phyloP scores from a whole-genome alignment of 1,140 invertebrate genomes.

The Pseudomyrmex dendroicus region DNA sequence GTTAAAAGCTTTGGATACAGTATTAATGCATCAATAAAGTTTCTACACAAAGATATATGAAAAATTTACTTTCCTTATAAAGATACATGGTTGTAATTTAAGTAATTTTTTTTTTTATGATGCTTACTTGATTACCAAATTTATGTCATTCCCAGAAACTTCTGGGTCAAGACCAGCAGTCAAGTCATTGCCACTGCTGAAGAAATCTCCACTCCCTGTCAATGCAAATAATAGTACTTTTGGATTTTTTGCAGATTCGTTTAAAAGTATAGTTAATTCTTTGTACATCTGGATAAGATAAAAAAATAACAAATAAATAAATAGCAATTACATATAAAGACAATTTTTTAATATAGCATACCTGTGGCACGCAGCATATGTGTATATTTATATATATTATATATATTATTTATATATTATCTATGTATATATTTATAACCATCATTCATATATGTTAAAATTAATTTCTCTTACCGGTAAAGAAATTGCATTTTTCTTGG shows the following conservation, averaged over 20 bases:
- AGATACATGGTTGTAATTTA: background rate
- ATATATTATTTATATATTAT: background rate
- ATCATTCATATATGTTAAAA: no score
- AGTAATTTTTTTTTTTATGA: background rate
- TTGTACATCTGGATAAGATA: conserved; percentile 88
- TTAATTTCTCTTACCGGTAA: conserved; percentile 61
- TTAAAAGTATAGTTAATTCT: conserved; percentile 87
- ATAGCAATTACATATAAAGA: background rate
- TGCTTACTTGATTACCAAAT: conserved; percentile 56
- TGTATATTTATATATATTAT: background rate
- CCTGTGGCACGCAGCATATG: no score
- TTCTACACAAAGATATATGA: conserved; percentile 78
- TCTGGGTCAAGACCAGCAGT: conserved; percentile 62
- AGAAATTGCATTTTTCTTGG: conserved; percentile 92
- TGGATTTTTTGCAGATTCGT: conserved; percentile 89
- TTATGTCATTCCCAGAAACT: no score
- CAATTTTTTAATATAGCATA: no score
- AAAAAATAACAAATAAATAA: background rate
- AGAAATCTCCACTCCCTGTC: conserved; percentile 92
- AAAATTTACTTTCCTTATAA: conserved; percentile 2
- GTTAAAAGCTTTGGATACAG: conserved; percentile 95
- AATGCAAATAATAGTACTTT: conserved; percentile 88
- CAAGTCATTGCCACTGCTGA: conserved; percentile 96
- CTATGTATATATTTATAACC: background rate
- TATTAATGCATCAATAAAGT: conserved; percentile 93